Base-by-base conservation (phyloP, 2,113 vertebrate genomes). In the Podocnemis expansa region DNA sequence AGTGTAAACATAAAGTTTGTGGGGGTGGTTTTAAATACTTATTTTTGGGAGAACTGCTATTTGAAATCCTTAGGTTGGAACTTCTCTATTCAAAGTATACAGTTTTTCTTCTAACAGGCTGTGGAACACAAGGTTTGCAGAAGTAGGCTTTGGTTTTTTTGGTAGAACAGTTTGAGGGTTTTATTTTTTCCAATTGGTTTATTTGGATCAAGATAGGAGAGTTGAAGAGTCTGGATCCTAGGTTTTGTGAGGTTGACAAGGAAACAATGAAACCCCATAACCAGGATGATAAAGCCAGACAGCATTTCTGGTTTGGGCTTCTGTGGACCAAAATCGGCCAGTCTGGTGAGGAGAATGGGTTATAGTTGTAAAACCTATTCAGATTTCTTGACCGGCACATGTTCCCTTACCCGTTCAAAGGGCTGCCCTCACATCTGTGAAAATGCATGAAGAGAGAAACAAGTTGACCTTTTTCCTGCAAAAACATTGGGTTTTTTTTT, bases 391-490 rank as follows among this genome's bases (percentile, higher is more conserved):
- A 97, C 96, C 96, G 94, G 96, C 93, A 96, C 94, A 94, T 95
- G 93, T 94, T 95, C 95, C 93, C 93, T 96, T 84, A 93, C 93
- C 95, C 89, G 96, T 96, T 97, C 93, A 96, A 96, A 97, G 93
- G 93, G 90, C 94, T 96, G 91, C 84, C 92, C 94, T 78, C 5
- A 91, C 94, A 94, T 81, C 96, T 90, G 95, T 94, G 95, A 95
- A 96, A 96, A 97, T 96, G 95, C 95, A 96, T 95, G 95, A 95
- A 90, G 85, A 94, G 94, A 96, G 94, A 88, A 96, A 95, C 97
- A 96, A 91, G 94, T 95, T 89, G 92, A 82, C 31, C n/a, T 45
- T 22, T 86, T 52, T 67, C 56, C 78, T 45, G 29, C 9, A 41
- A 63, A 45, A 96, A 91, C 0, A 24, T 3, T 0, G 80, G 89